Evolutionary conservation across 2,888 invertebrate genomes (phyloP), one percentile per base, ranked within the genome.

Genomic region (Ceramica pisi): DNA sequence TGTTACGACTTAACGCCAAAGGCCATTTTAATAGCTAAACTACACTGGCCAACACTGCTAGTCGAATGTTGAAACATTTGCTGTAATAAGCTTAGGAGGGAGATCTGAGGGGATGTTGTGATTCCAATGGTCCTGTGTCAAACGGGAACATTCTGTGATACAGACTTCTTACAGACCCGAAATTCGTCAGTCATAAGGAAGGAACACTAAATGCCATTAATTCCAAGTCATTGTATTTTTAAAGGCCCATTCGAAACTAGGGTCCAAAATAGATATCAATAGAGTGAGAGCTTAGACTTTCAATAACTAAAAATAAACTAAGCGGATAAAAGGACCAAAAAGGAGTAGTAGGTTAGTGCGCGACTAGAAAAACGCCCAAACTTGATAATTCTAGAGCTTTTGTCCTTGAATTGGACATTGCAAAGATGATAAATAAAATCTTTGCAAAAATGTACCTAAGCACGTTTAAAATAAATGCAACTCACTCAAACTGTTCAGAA

Each of bases 1-100:
- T 65, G 35, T 68, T 65, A 78, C 53, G 64, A 63, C 55, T 35
- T 67, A 38, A 60, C 62, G 26, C 67, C 67, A 46, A 41, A 67
- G 56, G 50, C 57, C 48, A 71, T 41, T 76, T 66, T 66, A 59
- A 65, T 66, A 35, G 44, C 41, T 31, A 23, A 8, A 48, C 12
- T 3, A 59, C n/a, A 57, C n/a, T 53, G 12, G 46, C 46, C 46
- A 48, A 75, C 19, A 51, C 21, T 19, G 21, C 26, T 73, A 23
- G 8, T 9, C 19, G 10, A 21, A 35, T 21, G 50, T 46, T 14
- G 16, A 16, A 50, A 55, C 21, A 31, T 31, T 65, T 31, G 2
- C 4, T 23, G 50, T 21, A 21, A 12, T n/a, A n/a, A n/a, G n/a
- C n/a, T 5, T 21, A 50, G 21, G 50, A 50, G 6, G 6, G 14